Percentiles rank a stretch among this genome's conserved stretches.
Conservation (phyloP, 2,888 invertebrate species). For the Synanthedon myopaeformis region DNA sequence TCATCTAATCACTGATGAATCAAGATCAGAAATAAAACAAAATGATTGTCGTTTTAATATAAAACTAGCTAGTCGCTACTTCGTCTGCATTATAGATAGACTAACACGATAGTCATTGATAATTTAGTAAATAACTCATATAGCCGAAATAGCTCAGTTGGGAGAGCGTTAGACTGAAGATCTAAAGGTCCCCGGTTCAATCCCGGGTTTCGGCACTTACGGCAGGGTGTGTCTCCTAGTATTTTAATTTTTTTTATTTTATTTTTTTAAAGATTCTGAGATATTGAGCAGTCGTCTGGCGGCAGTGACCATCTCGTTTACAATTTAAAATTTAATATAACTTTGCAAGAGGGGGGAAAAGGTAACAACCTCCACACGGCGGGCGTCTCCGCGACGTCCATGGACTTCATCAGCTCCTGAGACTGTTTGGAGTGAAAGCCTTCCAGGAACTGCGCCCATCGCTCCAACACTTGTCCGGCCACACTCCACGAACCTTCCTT, state of each 20-base stretch:
- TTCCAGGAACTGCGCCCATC: slow-evolving; percentile 61
- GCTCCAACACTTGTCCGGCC: slow-evolving; percentile 45
- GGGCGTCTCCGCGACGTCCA: slow-evolving; percentile 14
- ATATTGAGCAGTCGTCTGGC: no score
- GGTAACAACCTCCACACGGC: slow-evolving; percentile 42
- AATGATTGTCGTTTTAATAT: no score
- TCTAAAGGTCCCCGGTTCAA: slow-evolving; percentile 34
- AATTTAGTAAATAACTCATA: no score
- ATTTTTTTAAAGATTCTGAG: no score
- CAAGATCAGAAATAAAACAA: no score
- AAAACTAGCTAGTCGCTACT: no score
- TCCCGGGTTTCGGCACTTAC: slow-evolving; percentile 29
- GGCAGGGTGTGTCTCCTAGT: no score
- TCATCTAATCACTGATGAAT: no score
- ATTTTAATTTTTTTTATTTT: background rate
- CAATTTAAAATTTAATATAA: no score
- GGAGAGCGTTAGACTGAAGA: slow-evolving; percentile 35
- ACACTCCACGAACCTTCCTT: slow-evolving; percentile 40
- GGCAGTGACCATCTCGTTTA: no score
- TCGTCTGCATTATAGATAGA: no score
- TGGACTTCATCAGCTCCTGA: slow-evolving; percentile 28
- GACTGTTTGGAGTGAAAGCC: slow-evolving; percentile 48
- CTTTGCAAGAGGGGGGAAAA: background rate
- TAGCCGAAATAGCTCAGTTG: slow-evolving; percentile 28
- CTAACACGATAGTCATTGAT: no score